Evolutionary conservation across 2,888 invertebrate genomes (phyloP).

Genomic region (Tupiocoris notatus): DNA sequence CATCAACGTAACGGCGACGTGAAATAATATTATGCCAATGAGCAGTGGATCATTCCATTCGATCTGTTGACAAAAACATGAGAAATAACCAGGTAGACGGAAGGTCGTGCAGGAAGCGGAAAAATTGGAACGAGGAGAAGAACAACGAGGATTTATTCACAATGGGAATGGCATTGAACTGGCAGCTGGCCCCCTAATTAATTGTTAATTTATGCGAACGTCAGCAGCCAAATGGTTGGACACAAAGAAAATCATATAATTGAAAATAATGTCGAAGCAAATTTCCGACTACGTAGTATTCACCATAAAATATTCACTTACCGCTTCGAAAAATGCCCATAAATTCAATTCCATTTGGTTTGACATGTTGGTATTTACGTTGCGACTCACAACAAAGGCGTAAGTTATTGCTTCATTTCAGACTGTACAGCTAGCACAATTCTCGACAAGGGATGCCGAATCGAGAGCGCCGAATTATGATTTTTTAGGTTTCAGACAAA

Average conservation of each 20-base stretch:
- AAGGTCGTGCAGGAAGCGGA: neutral
- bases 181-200: neutral
- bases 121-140: neutral
- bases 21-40: conserved; percentile 71
- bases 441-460: too few species aligned
- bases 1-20: conserved; percentile 72
- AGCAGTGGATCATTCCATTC: conserved; percentile 90
- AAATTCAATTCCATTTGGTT: conserved; percentile 24
- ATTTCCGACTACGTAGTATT: neutral
- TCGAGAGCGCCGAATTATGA: too few species aligned
- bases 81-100: neutral
- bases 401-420: too few species aligned
- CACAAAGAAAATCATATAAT: neutral
- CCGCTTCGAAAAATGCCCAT: conserved; percentile 1
- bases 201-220: neutral
- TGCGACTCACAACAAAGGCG: too few species aligned
- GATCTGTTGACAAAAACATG: conserved; percentile 69
- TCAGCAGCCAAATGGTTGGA: neutral
- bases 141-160: neutral
- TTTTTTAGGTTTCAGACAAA: too few species aligned
- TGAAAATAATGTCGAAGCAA: neutral
- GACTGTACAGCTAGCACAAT: too few species aligned
- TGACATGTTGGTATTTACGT: too few species aligned
- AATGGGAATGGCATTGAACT: neutral
- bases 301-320: conserved; percentile 1